Percentiles rank a stretch among this genome's conserved stretches.
These are phyloP conservation scores for Hippocampus guttulatus DNA, from an alignment of 2,113 vertebrate genomes.

Conservation along the genomic window DNA sequence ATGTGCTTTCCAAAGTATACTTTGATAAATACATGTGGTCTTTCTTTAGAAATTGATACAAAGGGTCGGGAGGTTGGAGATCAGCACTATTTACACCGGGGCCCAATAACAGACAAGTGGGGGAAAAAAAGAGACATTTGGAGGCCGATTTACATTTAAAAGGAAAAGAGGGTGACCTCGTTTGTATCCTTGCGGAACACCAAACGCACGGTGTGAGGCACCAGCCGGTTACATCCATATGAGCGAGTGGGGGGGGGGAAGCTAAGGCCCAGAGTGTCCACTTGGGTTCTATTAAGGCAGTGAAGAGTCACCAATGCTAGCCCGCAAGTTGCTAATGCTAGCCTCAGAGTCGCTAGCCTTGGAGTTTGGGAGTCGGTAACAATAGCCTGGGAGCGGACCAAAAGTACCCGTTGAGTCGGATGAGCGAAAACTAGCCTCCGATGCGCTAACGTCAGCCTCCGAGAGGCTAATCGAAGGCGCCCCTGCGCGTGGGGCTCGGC, in stretches of 20 bases:
- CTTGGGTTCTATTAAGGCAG: not conserved
- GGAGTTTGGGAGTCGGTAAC: conserved; percentile 3
- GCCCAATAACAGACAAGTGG: not conserved
- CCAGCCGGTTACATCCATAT: not conserved
- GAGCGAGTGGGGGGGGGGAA: not conserved
- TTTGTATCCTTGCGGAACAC: not conserved
- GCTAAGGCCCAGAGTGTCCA: not conserved
- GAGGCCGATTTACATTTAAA: not conserved
- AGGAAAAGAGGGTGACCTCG: not conserved
- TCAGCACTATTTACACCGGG: conserved; percentile 1
- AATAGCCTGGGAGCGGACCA: not conserved
- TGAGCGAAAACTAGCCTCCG: conserved; percentile 71
- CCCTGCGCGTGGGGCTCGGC: conserved; percentile 83
- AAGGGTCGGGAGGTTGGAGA: conserved; percentile 79
- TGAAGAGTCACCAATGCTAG: not conserved
- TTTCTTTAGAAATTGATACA: conserved; percentile 82
- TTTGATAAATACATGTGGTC: conserved; percentile 78
- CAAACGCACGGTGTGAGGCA: not conserved
- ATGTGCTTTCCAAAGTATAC: conserved; percentile 78
- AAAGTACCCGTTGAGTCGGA: not conserved
- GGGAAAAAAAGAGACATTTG: not conserved
- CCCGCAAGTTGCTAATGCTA: not conserved
- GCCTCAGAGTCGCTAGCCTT: conserved; percentile 19
- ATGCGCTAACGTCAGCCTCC: conserved; percentile 21
- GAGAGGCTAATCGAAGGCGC: conserved; percentile 78